phyloP scores from a whole-genome alignment of 2,113 vertebrate species.

The Meleagris gallopavo region DNA sequence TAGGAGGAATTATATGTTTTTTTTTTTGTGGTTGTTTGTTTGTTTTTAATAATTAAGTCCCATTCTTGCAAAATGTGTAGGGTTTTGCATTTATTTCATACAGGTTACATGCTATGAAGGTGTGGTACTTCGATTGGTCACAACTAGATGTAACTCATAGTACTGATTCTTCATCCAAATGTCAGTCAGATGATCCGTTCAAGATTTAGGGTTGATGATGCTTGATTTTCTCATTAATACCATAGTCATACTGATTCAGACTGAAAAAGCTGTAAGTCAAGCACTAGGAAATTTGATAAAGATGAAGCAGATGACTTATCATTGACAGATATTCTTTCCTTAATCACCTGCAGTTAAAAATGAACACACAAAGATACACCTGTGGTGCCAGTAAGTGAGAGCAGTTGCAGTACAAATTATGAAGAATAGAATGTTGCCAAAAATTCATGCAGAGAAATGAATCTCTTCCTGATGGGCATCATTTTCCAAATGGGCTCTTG shows the following conservation, averaged over 20 bases:
- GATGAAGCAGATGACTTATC: neutral
- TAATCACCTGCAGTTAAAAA: slow-evolving; percentile 46
- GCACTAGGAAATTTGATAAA: slow-evolving; percentile 29
- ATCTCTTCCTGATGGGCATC: slow-evolving; percentile 53
- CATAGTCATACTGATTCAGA: slow-evolving; percentile 14
- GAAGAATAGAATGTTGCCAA: slow-evolving; percentile 45
- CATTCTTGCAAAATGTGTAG: neutral
- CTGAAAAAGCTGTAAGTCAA: slow-evolving; percentile 28
- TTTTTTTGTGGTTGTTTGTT: neutral
- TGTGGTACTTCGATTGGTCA: neutral
- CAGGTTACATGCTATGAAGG: neutral
- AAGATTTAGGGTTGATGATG: neutral
- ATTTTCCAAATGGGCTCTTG: slow-evolving; percentile 61
- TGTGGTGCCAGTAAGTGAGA: slow-evolving; percentile 32
- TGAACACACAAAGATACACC: slow-evolving; percentile 31
- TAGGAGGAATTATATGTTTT: neutral
- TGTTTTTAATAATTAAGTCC: neutral
- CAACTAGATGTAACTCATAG: neutral
- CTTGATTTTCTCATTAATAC: slow-evolving; percentile 27
- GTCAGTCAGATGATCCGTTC: slow-evolving; percentile 5
- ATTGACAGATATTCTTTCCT: neutral
- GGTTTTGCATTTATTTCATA: neutral
- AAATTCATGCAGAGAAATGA: slow-evolving; percentile 51
- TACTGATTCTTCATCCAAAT: neutral
- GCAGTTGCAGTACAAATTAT: slow-evolving; percentile 37